These are phyloP conservation scores for Eonycteris spelaea DNA, from an alignment of 2,113 vertebrate genomes.

Conservation along the genomic window DNA sequence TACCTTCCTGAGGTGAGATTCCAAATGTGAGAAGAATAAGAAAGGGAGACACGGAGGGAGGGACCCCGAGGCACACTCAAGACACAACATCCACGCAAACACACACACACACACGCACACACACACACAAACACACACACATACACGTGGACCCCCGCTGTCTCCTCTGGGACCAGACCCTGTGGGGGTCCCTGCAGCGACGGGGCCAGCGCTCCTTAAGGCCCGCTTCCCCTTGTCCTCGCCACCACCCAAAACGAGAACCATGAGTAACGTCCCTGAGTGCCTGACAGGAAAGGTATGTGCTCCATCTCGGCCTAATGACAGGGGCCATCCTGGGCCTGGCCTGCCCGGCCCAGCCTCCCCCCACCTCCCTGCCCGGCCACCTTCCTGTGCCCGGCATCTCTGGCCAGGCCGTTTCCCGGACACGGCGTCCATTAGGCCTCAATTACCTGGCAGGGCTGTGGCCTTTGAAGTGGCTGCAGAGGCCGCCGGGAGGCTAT, in stretches of 20 bases:
- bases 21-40: background rate
- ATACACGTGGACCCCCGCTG: accelerated
- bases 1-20: background rate
- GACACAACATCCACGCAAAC: too few relatives aligned
- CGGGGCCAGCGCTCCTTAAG: background rate
- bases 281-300: background rate
- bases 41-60: background rate
- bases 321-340: conserved; percentile 45
- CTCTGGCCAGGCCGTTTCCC: conserved; percentile 76
- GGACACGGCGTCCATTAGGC: conserved; percentile 79
- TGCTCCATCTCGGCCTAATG: conserved; percentile 59
- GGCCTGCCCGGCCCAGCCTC: background rate
- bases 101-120: background rate
- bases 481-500: conserved; percentile 71
- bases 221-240: background rate
- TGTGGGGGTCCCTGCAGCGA: accelerated
- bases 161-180: too few relatives aligned
- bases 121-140: too few relatives aligned
- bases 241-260: conserved; percentile 52
- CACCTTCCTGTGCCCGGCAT: background rate
- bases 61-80: accelerated
- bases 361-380: background rate
- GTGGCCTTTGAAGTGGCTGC: conserved; percentile 80
- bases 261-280: background rate
- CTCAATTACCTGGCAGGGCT: conserved; percentile 79